Base-by-base conservation (phyloP, 2,113 vertebrate genomes). In the Rostratula benghalensis region DNA sequence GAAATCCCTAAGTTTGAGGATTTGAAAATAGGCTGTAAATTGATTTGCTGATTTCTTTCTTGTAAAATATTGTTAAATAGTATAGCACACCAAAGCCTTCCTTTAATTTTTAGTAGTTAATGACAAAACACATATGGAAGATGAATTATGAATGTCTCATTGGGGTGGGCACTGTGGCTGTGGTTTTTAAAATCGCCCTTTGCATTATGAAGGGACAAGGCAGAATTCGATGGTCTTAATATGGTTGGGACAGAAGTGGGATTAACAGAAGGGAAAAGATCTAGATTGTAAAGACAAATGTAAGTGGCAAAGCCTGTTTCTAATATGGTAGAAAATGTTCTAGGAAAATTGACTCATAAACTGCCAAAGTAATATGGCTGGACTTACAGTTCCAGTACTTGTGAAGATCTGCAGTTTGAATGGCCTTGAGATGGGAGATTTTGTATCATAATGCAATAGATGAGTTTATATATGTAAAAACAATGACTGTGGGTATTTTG, bases 111-210 rank as follows among this genome's bases (percentile, higher is more conserved):
- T 50, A 43, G 19, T 28, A 31, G 24, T 67, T 74, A 79, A 35
- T 51, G 13, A 20, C 22, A 54, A 17, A 63, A 21, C 3, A 1
- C 27, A 16, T 45, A 28, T 28, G n/a, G 33, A 88, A 83, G 28
- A 39, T 54, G 22, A 43, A 45, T 69, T 45, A 25, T 4, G 16
- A 41, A 27, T 54, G 27, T 57, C 27, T 53, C 9, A 43, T 35
- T 0, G 1, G 3, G 5, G 18, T 69, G 20, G 39, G 27, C 59
- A 8, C 4, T 59, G 8, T 80, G n/a, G n/a, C n/a, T n/a, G n/a
- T n/a, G 48, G 10, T 82, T 85, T 69, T 75, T 31, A 25, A 74
- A 48, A 21, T 85, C 46, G 43, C 14, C 7, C 4, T n/a, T 33
- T 83, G 45, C 7, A 9, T 60, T 73, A 31, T 1, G 0, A 13